phyloP scores from a whole-genome alignment of 2,113 vertebrate species.

The Lipotes vexillifer region DNA sequence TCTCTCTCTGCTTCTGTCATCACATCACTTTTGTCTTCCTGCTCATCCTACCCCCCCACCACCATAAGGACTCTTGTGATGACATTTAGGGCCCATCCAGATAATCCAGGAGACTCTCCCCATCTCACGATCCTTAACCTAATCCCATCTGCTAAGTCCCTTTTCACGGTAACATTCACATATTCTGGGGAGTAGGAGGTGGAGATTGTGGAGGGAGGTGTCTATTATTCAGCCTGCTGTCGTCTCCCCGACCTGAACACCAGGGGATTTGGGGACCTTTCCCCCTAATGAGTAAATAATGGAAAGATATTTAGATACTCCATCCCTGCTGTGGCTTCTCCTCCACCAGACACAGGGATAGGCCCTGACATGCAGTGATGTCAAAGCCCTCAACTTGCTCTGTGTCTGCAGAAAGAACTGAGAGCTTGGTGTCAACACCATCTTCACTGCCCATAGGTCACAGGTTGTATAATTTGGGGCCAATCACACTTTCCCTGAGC shows the following conservation, averaged over 20 bases:
- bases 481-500: background rate
- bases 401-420: background rate
- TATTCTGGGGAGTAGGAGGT: background rate
- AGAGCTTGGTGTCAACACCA: background rate
- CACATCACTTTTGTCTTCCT: background rate
- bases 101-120: background rate
- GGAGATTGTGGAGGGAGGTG: background rate
- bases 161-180: background rate
- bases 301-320: background rate
- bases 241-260: background rate
- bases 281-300: background rate
- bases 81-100: background rate
- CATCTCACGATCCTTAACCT: background rate
- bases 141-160: background rate
- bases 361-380: background rate
- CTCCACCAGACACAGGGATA: background rate
- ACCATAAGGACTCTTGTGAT: background rate
- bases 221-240: background rate
- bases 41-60: no score
- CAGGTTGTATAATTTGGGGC: fast-evolving
- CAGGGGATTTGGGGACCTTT: background rate
- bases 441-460: no score
- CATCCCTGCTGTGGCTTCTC: background rate
- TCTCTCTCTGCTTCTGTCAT: no score
- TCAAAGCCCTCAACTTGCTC: no score